Evolutionary conservation across 2,888 invertebrate species (phyloP).

Genomic region (Spodoptera exigua): DNA sequence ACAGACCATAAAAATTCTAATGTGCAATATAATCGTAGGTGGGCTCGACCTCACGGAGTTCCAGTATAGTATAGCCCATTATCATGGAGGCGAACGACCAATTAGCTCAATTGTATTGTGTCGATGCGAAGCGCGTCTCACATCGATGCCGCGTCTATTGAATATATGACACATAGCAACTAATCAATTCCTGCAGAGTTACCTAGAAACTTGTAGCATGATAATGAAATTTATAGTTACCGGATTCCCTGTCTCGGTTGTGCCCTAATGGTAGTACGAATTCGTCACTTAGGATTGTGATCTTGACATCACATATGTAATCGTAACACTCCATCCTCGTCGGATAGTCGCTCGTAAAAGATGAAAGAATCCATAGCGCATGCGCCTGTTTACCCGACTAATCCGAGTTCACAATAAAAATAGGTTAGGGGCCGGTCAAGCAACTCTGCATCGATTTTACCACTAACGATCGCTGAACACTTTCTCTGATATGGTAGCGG

Average conservation of each 20-base stretch:
- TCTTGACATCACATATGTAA: conserved; percentile 45
- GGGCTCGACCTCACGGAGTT: conserved; percentile 48
- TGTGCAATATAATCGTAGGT: conserved; percentile 57
- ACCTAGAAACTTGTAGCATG: conserved; percentile 46
- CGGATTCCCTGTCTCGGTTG: conserved; percentile 42
- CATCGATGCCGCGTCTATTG: conserved; percentile 70
- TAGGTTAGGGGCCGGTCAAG: conserved; percentile 78
- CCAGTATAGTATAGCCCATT: conserved; percentile 57
- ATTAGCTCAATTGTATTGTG: conserved; percentile 71
- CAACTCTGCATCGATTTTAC: conserved; percentile 73
- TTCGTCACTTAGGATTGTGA: conserved; percentile 27
- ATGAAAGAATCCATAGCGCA: conserved; percentile 62
- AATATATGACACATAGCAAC: conserved; percentile 55
- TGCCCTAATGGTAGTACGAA: conserved; percentile 40
- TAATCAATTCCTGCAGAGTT: conserved; percentile 23
- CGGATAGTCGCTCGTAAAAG: conserved; percentile 46
- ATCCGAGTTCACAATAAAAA: conserved; percentile 77
- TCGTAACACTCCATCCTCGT: not conserved
- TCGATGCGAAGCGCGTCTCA: conserved; percentile 63
- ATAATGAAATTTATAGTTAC: conserved; percentile 54
- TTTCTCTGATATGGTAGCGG: conserved; percentile 43
- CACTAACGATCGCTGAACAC: conserved; percentile 40
- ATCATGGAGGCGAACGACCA: conserved; percentile 65
- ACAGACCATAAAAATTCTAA: conserved; percentile 56
- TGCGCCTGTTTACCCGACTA: conserved; percentile 73